These are phyloP conservation scores for Brachionus rubens DNA, from an alignment of 1,140 invertebrate genomes.

Conservation along the genomic window DNA sequence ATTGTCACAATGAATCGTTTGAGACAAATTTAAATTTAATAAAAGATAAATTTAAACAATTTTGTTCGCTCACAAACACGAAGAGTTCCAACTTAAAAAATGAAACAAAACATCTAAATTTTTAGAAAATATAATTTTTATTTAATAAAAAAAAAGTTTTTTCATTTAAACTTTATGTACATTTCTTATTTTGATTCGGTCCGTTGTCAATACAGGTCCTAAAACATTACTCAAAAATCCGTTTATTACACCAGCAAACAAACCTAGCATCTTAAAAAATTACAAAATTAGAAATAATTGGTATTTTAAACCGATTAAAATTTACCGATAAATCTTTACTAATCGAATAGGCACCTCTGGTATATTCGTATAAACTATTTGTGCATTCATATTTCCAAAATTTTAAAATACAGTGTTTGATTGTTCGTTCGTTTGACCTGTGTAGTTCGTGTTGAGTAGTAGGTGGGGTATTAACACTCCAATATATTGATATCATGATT, in stretches of 20 bases:
- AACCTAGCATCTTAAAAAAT: no score
- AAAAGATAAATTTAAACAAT: conserved; percentile 41
- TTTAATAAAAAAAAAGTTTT: neutral
- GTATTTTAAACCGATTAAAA: no score
- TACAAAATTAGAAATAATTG: neutral
- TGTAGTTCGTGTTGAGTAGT: no score
- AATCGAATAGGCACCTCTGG: no score
- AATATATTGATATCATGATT: neutral
- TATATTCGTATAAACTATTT: no score
- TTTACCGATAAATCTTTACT: no score
- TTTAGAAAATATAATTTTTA: conserved; percentile 18
- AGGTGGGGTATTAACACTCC: neutral
- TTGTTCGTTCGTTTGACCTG: no score
- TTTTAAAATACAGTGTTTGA: no score
- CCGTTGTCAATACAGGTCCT: neutral
- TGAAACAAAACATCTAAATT: conserved; percentile 2
- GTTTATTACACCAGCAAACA: no score
- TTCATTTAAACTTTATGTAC: neutral
- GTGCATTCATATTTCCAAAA: no score
- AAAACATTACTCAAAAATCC: neutral
- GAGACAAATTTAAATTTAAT: neutral
- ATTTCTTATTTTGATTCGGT: neutral
- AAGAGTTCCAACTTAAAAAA: conserved; percentile 5
- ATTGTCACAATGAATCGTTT: conserved; percentile 24
- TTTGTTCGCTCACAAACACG: neutral